Base-by-base conservation (phyloP, 2,797 vertebrate species). In the Gymnodraco acuticeps region DNA sequence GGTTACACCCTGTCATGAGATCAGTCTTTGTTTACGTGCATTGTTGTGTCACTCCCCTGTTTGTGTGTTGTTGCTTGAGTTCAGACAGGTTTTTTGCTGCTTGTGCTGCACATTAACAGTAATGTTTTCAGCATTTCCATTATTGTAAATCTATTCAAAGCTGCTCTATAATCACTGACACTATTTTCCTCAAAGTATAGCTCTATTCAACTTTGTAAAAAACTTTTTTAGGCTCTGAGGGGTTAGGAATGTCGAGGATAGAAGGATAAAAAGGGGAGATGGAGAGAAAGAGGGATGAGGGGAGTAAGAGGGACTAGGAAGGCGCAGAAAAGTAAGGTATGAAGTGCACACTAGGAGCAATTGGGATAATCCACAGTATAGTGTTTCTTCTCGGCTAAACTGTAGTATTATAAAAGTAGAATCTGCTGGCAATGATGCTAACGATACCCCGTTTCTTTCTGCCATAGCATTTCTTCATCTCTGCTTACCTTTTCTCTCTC, bases 161-260 rank as follows among this genome's bases (percentile, higher is more conserved):
- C 59, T 43, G 38, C 52, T 64, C 16, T 31, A 23, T 60, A 13
- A 65, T 63, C 50, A 62, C 73, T 38, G 58, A 61, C 72, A 64
- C n/a, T 0, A 10, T 54, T 75, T 84, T 75, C 70, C 67, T 80
- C 71, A 78, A 72, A 41, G 10, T 80, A 66, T 51, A 50, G 38
- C 43, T 63, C 60, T 27, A 64, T 52, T 66, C 55, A 80, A 46
- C 47, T 51, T 10, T 62, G 31, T 63, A 23, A 16, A 23, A n/a
- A n/a, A n/a, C n/a, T n/a, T n/a, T 78, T 84, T 85, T 62, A 76
- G 76, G 71, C 78, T 15, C 52, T 17, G 54, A 84, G 75, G 77
- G 85, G 67, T 87, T 83, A 83, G 85, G 85, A 91, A 88, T 93
- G 81, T 84, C 7, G 47, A 78, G 10, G 69, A 80, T 77, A 86